A percentile compares a stretch with the other conserved stretches of the same genome.
Evolutionary conservation across 1,140 invertebrate genomes (phyloP).

Genomic region (Orchesella cincta): DNA sequence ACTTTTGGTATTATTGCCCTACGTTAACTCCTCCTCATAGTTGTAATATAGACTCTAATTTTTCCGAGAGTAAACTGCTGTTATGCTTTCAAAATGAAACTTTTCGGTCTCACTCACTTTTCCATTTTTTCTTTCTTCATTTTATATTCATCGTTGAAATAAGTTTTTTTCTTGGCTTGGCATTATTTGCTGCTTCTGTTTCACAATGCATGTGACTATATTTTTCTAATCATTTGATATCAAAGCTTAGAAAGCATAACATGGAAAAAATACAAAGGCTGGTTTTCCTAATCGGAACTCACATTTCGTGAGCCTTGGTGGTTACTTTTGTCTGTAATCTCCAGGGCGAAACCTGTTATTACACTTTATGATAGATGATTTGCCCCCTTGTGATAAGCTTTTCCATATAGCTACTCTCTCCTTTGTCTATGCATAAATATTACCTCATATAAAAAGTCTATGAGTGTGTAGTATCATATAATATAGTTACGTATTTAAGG

Average conservation of each 20-base stretch:
- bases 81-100: no score
- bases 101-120: no score
- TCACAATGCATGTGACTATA: background rate
- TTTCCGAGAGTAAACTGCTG: no score
- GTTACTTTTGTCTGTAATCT: slow-evolving; percentile 48
- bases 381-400: background rate
- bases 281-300: slow-evolving; percentile 50
- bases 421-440: background rate
- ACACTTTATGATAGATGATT: slow-evolving; percentile 46
- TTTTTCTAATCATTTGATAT: no score
- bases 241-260: background rate
- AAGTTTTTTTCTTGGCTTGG: no score
- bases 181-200: no score
- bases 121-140: no score
- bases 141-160: no score
- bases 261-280: slow-evolving; percentile 31
- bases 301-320: slow-evolving; percentile 50
- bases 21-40: no score
- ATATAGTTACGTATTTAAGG: background rate
- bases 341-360: slow-evolving; percentile 48
- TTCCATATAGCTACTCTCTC: background rate
- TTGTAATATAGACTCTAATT: no score
- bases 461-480: background rate
- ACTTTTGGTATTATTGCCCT: no score
- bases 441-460: background rate